These are phyloP conservation scores for Athalia cordata DNA, from an alignment of 2,888 invertebrate species.

Conservation along the genomic window DNA sequence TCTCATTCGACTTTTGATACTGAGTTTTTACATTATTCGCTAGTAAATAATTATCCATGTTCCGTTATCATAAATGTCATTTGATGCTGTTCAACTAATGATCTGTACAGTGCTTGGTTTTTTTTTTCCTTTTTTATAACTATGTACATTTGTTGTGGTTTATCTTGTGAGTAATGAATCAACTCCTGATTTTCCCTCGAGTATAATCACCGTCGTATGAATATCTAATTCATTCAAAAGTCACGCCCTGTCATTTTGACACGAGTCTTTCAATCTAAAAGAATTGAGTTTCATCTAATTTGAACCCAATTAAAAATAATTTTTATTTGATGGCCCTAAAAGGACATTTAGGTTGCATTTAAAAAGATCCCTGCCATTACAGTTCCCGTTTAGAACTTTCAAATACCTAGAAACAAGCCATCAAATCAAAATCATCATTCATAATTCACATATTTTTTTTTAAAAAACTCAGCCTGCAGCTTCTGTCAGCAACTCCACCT, in stretches of 20 bases:
- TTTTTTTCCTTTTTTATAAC: constrained; percentile 6
- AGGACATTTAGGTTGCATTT: not conserved
- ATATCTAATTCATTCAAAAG: too few species aligned
- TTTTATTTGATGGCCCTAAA: too few species aligned
- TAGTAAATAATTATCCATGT: too few species aligned
- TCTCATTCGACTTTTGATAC: too few species aligned
- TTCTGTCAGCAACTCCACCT: constrained; percentile 70
- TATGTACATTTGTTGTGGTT: not conserved
- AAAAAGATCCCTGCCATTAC: not conserved
- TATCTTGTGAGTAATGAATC: not conserved
- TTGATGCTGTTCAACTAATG: not conserved
- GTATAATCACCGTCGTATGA: not conserved
- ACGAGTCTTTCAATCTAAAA: too few species aligned
- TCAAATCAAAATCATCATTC: constrained; percentile 34
- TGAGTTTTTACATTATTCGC: too few species aligned
- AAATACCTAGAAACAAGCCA: not conserved
- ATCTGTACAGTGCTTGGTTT: constrained; percentile 24
- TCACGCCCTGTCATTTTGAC: too few species aligned
- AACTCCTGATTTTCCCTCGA: not conserved
- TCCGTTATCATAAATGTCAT: not conserved
- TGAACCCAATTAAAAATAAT: too few species aligned
- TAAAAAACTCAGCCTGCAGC: constrained; percentile 68
- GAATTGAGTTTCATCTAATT: too few species aligned
- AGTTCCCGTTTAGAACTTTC: not conserved
- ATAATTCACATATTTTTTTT: constrained; percentile 56